Base-by-base conservation (phyloP, 2,888 invertebrate species). In the Craniophora ligustri region DNA sequence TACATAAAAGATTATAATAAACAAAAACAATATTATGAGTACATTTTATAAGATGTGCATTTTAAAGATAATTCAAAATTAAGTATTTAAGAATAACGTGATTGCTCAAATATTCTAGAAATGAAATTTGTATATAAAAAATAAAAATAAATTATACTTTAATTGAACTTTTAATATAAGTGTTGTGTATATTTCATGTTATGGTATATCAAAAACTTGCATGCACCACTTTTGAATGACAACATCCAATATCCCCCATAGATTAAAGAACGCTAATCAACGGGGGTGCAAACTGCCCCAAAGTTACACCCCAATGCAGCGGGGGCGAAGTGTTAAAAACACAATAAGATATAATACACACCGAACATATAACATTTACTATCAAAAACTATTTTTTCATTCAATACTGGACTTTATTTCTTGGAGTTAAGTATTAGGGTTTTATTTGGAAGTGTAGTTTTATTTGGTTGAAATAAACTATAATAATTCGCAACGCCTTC, bases 231-330 rank as follows among this genome's bases (percentile, higher is more conserved):
- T 28, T 60, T 60, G 79, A 56, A 87, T 87, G 69, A 59, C 30
- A 66, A 72, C 80, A 69, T 85, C 82, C 87, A 67, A 75, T 74
- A 76, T 85, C 91, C 92, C 92, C 82, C 80, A 84, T 86, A 90
- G 87, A 92, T 91, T 91, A 89, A 89, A n/a, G 89, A 83, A 84
- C 89, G 86, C 90, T 92, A 92, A 92, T 92, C 92, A 92, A 87
- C 71, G 78, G 89, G 92, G 92, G 92, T 91, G 90, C 88, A 81
- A 91, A 91, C 85, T 87, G 84, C 88, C 89, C 90, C 82, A 58
- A 26, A 75, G 72, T 64, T 68, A 50, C 76, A 81, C 86, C 83
- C 87, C 76, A 81, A 82, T 75, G 66, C 75, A 76, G 76, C 80
- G 81, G 81, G 88, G 88, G 88, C 78, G 85, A 89, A 88, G 91